These are phyloP conservation scores for Temnothorax rugatulus DNA, from an alignment of 2,888 invertebrate genomes.

Conservation along the genomic window DNA sequence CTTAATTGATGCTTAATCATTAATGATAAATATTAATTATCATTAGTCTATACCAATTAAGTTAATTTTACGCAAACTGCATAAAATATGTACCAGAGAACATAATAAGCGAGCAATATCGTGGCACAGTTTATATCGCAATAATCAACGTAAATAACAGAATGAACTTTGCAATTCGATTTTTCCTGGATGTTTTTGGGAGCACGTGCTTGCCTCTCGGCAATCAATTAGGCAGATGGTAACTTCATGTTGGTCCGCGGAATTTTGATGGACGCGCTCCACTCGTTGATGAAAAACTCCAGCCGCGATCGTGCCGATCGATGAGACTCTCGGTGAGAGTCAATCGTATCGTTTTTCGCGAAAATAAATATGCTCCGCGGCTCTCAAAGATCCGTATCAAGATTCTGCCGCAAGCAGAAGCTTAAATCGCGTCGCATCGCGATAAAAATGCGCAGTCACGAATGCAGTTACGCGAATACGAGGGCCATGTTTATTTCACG, in stretches of 20 bases:
- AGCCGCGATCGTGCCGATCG: background rate
- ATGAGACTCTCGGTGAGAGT: background rate
- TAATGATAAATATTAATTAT: conserved; percentile 1
- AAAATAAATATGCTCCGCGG: conserved; percentile 30
- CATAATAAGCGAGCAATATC: background rate
- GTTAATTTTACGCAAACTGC: background rate
- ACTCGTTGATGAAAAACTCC: conserved; percentile 6
- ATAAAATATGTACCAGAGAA: background rate
- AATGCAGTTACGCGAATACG: background rate
- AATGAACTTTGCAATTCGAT: conserved; percentile 8
- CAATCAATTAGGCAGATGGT: conserved; percentile 33
- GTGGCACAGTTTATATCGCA: background rate
- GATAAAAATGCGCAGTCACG: conserved; percentile 45
- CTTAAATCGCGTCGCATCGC: conserved; percentile 22
- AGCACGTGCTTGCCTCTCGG: background rate
- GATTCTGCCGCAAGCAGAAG: conserved; percentile 18
- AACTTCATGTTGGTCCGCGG: conserved; percentile 8
- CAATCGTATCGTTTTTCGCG: background rate
- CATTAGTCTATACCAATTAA: background rate
- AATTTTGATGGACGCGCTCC: conserved; percentile 7
- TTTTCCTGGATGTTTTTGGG: conserved; percentile 7
- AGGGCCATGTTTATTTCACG: conserved; percentile 43
- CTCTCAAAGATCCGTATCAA: background rate
- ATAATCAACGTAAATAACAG: conserved; percentile 14
- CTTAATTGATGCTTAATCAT: conserved; percentile 10